Conservation (phyloP, 2,797 vertebrate genomes). For the Triplophysa bombifrons region DNA sequence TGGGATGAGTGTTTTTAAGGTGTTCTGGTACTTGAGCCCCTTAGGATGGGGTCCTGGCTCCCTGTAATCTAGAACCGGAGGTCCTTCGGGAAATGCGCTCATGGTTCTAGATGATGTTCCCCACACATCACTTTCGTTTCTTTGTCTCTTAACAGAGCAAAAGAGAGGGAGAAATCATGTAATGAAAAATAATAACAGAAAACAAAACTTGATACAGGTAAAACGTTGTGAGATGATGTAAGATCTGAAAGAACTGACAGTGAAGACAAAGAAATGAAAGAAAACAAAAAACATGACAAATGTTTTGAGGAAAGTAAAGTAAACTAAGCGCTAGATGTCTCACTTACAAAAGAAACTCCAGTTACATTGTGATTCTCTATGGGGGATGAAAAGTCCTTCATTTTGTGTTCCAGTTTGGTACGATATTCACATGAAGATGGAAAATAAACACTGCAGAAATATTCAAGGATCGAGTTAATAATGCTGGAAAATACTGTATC, state of each 20-base stretch:
- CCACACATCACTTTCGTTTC: conserved; percentile 22
- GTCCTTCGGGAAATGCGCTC: conserved; percentile 38
- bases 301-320: background rate
- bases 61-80: conserved; percentile 41
- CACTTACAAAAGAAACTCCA: conserved; percentile 65
- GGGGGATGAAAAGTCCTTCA: conserved; percentile 54
- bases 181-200: no score
- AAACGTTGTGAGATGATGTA: background rate
- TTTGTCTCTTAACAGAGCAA: conserved; percentile 47
- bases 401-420: conserved; percentile 42
- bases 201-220: background rate
- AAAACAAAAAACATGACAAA: background rate
- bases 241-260: background rate
- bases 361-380: conserved; percentile 18
- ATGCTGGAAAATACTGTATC: background rate
- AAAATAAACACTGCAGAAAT: background rate
- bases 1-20: conserved; percentile 71
- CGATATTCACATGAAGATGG: background rate
- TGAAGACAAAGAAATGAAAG: background rate
- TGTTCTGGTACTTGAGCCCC: conserved; percentile 66
- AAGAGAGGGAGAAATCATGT: background rate
- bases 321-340: background rate
- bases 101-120: conserved; percentile 10
- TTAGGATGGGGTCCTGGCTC: conserved; percentile 29
- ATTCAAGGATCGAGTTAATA: background rate